These are phyloP conservation scores for Catalaphyllia jardinei DNA, from an alignment of 64 coral and sea anemone genomes.

Conservation along the genomic window DNA sequence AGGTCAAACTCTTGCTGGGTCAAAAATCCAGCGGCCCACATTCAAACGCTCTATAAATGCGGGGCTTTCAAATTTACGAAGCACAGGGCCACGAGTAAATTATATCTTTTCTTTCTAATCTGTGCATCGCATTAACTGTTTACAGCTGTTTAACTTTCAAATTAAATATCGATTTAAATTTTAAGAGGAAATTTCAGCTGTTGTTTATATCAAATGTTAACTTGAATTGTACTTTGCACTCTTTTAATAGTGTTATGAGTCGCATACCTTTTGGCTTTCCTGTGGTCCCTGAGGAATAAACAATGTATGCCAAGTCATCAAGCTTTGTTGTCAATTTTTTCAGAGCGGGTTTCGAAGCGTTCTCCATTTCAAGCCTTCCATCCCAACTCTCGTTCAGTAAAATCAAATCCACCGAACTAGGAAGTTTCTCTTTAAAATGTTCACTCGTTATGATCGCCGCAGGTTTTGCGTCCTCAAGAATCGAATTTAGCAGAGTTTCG, in stretches of 20 bases:
- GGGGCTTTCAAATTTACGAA: neutral
- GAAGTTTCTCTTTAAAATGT: slow-evolving; percentile 63
- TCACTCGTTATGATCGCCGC: slow-evolving; percentile 59
- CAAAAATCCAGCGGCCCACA: neutral
- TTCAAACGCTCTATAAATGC: neutral
- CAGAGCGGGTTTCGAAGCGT: slow-evolving; percentile 17
- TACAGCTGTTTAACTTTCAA: no score
- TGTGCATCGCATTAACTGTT: no score
- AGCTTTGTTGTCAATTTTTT: slow-evolving; percentile 26
- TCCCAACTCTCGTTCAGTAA: slow-evolving; percentile 80
- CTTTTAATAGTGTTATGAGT: neutral
- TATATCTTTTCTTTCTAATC: no score
- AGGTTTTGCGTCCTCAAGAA: slow-evolving; percentile 80
- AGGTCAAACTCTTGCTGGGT: neutral
- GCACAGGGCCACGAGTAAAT: no score
- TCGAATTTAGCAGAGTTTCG: slow-evolving; percentile 58
- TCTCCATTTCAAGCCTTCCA: slow-evolving; percentile 57
- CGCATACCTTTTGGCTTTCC: slow-evolving; percentile 86
- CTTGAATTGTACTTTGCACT: slow-evolving; percentile 15
- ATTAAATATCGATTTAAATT: no score
- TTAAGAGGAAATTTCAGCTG: no score
- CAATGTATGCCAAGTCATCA: slow-evolving; percentile 84
- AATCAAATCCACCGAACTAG: slow-evolving; percentile 45
- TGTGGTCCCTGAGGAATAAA: slow-evolving; percentile 93
- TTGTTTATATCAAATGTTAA: neutral